Conservation (phyloP, 2,797 vertebrate genomes). For the Linurgus olivaceus region DNA sequence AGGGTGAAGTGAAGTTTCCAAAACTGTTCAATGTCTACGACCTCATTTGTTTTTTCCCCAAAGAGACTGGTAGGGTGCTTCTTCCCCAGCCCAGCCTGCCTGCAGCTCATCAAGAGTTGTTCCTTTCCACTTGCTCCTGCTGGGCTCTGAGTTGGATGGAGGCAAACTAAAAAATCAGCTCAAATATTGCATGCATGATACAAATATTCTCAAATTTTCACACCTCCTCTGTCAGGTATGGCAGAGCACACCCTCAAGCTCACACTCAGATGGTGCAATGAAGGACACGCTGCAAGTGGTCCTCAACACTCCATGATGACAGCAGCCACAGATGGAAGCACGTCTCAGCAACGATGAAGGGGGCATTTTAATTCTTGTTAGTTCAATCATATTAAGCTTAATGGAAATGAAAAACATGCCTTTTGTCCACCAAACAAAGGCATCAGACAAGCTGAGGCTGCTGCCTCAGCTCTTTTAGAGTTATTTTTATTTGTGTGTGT, state of each 20-base stretch:
- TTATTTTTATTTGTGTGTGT: not conserved
- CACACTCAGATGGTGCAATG: accelerated
- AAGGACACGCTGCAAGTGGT: not conserved
- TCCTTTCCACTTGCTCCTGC: not conserved
- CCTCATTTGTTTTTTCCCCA: not conserved
- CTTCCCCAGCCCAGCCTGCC: not conserved
- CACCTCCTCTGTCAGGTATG: not conserved
- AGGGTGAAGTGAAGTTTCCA: not conserved
- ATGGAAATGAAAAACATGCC: not conserved
- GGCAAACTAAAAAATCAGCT: not conserved
- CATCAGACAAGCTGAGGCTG: not conserved
- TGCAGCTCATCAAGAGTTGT: not conserved
- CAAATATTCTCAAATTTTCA: not conserved
- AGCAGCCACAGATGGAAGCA: not conserved
- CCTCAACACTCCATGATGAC: not conserved
- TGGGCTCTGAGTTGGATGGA: not conserved
- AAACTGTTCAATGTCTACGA: not conserved
- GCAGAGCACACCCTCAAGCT: not conserved
- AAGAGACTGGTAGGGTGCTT: not conserved
- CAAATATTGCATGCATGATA: not conserved
- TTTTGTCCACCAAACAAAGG: not conserved
- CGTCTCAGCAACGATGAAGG: not conserved
- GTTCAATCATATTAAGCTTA: not conserved
- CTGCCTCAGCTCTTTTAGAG: not conserved
- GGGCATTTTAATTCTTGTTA: not conserved